phyloP scores from a whole-genome alignment of 2,797 vertebrate genomes.

The Acipenser transmontanus region DNA sequence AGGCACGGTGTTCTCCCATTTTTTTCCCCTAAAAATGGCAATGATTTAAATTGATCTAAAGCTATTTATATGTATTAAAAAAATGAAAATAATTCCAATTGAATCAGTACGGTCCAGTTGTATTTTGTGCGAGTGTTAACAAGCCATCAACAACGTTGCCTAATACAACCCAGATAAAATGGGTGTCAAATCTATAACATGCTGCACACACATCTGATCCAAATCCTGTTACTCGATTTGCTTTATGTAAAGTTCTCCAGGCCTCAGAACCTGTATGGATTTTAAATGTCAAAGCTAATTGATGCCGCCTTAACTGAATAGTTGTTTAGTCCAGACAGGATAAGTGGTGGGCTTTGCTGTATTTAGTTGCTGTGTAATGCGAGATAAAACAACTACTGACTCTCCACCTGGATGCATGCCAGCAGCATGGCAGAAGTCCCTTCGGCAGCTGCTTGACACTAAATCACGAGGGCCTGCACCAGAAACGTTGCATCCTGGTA shows the following conservation, averaged over 20 bases:
- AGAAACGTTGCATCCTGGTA: conserved; percentile 21
- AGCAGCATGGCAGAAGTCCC: conserved; percentile 40
- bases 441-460: conserved; percentile 44
- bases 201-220: not conserved
- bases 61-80: no score
- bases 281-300: conserved; percentile 41
- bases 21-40: no score
- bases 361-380: conserved; percentile 46
- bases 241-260: conserved; percentile 19
- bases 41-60: no score
- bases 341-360: conserved; percentile 29
- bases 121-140: conserved; percentile 19
- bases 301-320: conserved; percentile 20
- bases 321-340: conserved; percentile 18
- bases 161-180: conserved; percentile 26
- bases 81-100: no score
- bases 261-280: conserved; percentile 25
- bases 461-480: conserved; percentile 47
- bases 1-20: no score
- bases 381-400: conserved; percentile 48
- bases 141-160: conserved; percentile 4
- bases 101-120: no score
- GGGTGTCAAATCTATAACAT: conserved; percentile 18
- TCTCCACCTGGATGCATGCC: conserved; percentile 30
- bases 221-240: conserved; percentile 4